Evolutionary conservation across 2,888 invertebrate genomes (phyloP).

Genomic region (Antheraea assamensis): DNA sequence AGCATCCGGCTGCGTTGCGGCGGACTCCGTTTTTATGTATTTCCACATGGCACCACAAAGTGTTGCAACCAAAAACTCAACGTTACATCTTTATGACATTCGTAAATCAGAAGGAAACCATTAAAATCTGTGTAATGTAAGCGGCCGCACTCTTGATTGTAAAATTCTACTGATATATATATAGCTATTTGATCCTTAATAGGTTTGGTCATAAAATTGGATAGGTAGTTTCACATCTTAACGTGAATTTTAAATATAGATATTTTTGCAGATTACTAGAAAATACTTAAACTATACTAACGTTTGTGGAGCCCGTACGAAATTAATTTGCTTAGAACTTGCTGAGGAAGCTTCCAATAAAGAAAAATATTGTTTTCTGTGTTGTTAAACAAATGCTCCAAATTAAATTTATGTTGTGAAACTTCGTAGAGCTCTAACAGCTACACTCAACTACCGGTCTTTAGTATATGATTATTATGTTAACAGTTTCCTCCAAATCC

Average conservation of each 20-base stretch:
- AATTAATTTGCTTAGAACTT: neutral
- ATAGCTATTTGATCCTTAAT: slow-evolving; percentile 50
- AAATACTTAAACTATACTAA: neutral
- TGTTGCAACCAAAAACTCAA: slow-evolving; percentile 27
- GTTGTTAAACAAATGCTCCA: neutral
- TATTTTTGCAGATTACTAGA: neutral
- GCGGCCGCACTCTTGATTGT: slow-evolving; percentile 39
- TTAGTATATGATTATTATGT: too few relatives aligned
- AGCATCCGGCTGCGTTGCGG: slow-evolving; percentile 7
- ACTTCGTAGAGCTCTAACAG: too few relatives aligned
- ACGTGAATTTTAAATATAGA: neutral
- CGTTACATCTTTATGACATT: slow-evolving; percentile 29
- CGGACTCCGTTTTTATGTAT: slow-evolving; percentile 9
- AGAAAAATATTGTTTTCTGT: neutral
- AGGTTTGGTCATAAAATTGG: slow-evolving; percentile 24
- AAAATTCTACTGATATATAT: slow-evolving; percentile 40
- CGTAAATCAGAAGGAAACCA: slow-evolving; percentile 34
- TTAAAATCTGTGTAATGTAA: slow-evolving; percentile 38
- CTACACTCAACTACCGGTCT: too few relatives aligned
- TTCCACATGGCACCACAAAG: slow-evolving; percentile 13
- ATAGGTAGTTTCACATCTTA: neutral
- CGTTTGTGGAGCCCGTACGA: neutral
- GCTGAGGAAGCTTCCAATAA: neutral
- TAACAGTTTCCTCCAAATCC: too few relatives aligned
- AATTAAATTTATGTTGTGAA: neutral